A percentile compares a stretch with the other conserved stretches of the same genome.
These are phyloP conservation scores for Phycodurus eques DNA, from an alignment of 2,113 vertebrate genomes.

Conservation along the genomic window DNA sequence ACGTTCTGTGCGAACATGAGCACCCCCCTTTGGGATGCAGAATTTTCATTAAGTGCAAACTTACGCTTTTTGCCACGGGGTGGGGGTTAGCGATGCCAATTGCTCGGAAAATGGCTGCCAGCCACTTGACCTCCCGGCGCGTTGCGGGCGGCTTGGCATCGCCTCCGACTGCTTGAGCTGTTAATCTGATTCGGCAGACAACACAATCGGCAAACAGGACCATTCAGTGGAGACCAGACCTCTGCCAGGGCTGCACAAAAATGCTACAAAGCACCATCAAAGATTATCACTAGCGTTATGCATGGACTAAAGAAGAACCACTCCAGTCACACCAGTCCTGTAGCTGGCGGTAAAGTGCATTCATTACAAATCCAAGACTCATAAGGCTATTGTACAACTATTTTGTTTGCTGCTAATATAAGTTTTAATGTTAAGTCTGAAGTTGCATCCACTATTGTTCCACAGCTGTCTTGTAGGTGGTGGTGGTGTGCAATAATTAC, in stretches of 20 bases:
- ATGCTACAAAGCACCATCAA: not conserved
- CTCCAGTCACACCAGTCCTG: not conserved
- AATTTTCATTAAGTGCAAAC: constrained; percentile 62
- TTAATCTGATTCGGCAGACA: constrained; percentile 56
- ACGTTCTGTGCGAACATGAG: not conserved
- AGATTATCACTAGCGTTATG: not conserved
- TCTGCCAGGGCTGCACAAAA: not conserved
- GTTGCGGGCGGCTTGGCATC: constrained; percentile 63
- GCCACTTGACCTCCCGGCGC: constrained; percentile 49
- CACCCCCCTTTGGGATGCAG: constrained; percentile 20
- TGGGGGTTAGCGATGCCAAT: constrained; percentile 55
- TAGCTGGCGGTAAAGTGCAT: not conserved
- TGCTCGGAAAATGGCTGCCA: constrained; percentile 59
- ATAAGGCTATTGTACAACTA: not conserved
- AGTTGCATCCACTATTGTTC: not conserved
- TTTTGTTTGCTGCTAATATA: not conserved
- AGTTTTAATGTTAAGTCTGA: not conserved
- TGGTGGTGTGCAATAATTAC: too few relatives aligned
- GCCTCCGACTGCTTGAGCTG: constrained; percentile 62
- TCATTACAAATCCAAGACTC: not conserved
- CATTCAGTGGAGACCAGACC: not conserved
- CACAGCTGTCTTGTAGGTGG: too few relatives aligned
- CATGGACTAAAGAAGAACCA: too few relatives aligned
- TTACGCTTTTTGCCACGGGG: constrained; percentile 50
- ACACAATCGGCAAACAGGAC: not conserved